Evolutionary conservation across 2,113 vertebrate species (phyloP).

Genomic region (Otolemur garnettii): DNA sequence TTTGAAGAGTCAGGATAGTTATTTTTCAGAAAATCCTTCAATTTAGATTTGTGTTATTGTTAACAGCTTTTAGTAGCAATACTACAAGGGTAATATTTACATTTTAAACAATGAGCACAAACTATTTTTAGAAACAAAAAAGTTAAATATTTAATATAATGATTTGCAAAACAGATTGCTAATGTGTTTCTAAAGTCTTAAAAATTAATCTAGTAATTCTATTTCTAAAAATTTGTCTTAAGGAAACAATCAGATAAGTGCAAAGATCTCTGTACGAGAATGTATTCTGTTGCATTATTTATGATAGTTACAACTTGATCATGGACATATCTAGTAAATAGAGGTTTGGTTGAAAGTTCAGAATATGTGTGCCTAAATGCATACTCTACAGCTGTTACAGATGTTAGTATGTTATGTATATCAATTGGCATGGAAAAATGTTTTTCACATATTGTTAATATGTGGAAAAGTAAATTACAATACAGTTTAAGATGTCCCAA

Average conservation of each 20-base stretch:
- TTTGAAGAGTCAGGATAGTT: constrained; percentile 50
- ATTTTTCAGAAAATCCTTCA: constrained; percentile 49
- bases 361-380: background rate
- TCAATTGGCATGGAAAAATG: constrained; percentile 11
- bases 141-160: constrained; percentile 24
- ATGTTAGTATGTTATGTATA: background rate
- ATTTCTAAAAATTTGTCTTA: constrained; percentile 48
- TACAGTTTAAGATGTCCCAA: background rate
- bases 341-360: constrained; percentile 53
- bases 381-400: constrained; percentile 34
- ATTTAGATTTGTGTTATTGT: constrained; percentile 55
- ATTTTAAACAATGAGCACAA: constrained; percentile 43
- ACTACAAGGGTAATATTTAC: background rate
- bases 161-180: constrained; percentile 47
- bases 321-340: background rate
- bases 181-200: constrained; percentile 52
- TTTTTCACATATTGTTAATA: constrained; percentile 36
- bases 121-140: constrained; percentile 59
- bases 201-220: constrained; percentile 46
- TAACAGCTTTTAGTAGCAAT: constrained; percentile 45
- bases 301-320: constrained; percentile 8
- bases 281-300: constrained; percentile 22
- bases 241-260: background rate
- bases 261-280: background rate
- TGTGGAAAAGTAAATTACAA: constrained; percentile 52